Base-by-base conservation (phyloP, 2,113 vertebrate species). In the Hemichromis elongatus region DNA sequence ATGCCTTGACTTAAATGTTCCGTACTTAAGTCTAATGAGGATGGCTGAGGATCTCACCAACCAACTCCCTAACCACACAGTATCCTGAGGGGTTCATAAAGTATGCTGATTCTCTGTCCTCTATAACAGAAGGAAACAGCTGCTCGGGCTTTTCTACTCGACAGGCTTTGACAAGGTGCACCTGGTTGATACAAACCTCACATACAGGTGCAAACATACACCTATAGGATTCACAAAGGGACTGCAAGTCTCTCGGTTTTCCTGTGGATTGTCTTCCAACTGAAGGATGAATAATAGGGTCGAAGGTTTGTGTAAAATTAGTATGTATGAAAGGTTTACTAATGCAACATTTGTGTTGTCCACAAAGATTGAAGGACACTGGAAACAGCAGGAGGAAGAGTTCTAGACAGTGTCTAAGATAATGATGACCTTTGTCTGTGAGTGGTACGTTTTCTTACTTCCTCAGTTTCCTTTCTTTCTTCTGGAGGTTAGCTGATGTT, bases 11-110 rank as follows among this genome's bases (percentile, higher is more conserved):
- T 85, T 53, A 66, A 91, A 90, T 86, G 85, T 59, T 87, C 88
- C 42, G 42, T 78, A 54, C 86, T 86, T 91, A 75, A 92, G 86
- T 83, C 57, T 92, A 91, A 92, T 89, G 83, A 93, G 79, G 55
- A 68, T 55, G 79, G 81, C 61, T 78, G 59, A n/a, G 52, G 33
- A 53, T 50, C 66, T 81, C 66, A 75, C 77, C 57, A 59, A 86
- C 80, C 81, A 75, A 77, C 33, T 80, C 24, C 70, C 30, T n/a
- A 63, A 63, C 59, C 18, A 13, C 33, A 11, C 59, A 37, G 2
- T 2, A 5, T 37, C 33, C 33, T 33, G 33, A 33, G 33, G 33
- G 33, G 2, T 33, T 33, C 6, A 33, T 33, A 7, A 33, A 7
- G 7, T 7, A 33, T 33, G 35, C 30, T 63, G 59, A 63, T n/a